These are phyloP conservation scores for Sebastes diaconus DNA, from an alignment of 2,797 vertebrate species.

Conservation along the genomic window DNA sequence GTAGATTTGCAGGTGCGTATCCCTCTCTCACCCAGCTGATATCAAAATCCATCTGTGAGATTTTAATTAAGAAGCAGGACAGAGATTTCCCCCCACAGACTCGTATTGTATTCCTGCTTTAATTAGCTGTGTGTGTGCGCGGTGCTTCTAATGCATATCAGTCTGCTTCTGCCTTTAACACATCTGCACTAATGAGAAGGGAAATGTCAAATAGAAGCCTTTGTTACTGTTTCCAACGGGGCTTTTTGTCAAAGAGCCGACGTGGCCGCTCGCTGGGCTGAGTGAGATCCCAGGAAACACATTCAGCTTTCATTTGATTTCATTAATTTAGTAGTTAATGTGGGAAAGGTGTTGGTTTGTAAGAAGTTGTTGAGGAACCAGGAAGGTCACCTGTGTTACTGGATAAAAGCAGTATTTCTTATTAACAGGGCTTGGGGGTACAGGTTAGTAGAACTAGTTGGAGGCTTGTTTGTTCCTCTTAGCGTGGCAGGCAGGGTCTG, in stretches of 20 bases:
- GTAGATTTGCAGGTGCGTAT: conserved; percentile 22
- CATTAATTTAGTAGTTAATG: not conserved
- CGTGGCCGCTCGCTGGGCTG: not conserved
- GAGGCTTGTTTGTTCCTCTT: not conserved
- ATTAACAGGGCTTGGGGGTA: not conserved
- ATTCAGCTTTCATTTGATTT: not conserved
- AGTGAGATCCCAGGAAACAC: not conserved
- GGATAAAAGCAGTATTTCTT: not conserved
- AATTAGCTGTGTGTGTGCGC: conserved; percentile 21
- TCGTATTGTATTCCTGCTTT: conserved; percentile 14
- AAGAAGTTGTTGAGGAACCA: not conserved
- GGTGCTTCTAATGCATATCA: not conserved
- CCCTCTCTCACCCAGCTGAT: not conserved
- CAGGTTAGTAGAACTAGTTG: not conserved
- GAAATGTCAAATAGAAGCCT: conserved; percentile 36
- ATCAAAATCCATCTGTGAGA: conserved; percentile 40
- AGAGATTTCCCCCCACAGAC: conserved; percentile 15
- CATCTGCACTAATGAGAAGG: conserved; percentile 38
- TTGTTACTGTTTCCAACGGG: not conserved
- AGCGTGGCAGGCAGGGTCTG: not conserved
- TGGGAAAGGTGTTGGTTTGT: not conserved
- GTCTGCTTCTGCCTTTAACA: not conserved
- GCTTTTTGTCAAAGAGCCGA: not conserved
- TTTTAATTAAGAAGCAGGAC: conserved; percentile 50
- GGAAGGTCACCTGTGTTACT: not conserved